These are phyloP conservation scores for Zoanthus gigantus DNA, from an alignment of 92 coral and sea anemone species.

Conservation along the genomic window DNA sequence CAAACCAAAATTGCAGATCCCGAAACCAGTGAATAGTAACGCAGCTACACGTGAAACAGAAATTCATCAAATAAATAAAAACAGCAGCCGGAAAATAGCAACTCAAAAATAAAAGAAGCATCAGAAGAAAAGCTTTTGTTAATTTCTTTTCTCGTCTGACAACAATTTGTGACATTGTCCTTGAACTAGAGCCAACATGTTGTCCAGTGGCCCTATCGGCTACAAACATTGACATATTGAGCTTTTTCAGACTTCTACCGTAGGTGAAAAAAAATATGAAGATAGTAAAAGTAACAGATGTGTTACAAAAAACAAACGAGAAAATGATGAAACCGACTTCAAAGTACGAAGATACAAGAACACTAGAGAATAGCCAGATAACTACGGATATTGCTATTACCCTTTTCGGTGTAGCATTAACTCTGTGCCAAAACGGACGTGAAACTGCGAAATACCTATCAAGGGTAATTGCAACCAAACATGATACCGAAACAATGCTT, in stretches of 20 bases:
- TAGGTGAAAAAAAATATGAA: slow-evolving; percentile 28
- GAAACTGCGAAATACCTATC: slow-evolving; percentile 43
- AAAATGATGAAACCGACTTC: slow-evolving; percentile 24
- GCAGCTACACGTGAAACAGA: slow-evolving; percentile 25
- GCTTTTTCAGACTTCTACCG: slow-evolving; percentile 5
- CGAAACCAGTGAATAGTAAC: slow-evolving; percentile 40
- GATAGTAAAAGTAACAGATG: slow-evolving; percentile 26
- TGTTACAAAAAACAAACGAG: slow-evolving; percentile 39
- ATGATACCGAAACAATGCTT: slow-evolving; percentile 31
- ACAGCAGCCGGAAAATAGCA: slow-evolving; percentile 30
- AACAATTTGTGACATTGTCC: not conserved
- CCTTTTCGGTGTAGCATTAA: slow-evolving; percentile 19
- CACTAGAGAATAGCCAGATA: slow-evolving; percentile 27
- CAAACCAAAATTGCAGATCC: slow-evolving; percentile 42
- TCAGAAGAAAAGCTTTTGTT: slow-evolving; percentile 27
- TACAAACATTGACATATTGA: not conserved
- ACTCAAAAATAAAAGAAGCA: not conserved
- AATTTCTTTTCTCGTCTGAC: slow-evolving; percentile 23
- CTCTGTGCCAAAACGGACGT: slow-evolving; percentile 30
- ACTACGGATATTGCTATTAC: slow-evolving; percentile 6
- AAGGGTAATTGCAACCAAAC: slow-evolving; percentile 30
- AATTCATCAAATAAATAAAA: slow-evolving; percentile 38
- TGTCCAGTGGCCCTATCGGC: not conserved
- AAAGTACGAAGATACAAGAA: not conserved
- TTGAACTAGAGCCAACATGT: not conserved